phyloP scores from a whole-genome alignment of 1,140 invertebrate species.

The Lepidurus apus region DNA sequence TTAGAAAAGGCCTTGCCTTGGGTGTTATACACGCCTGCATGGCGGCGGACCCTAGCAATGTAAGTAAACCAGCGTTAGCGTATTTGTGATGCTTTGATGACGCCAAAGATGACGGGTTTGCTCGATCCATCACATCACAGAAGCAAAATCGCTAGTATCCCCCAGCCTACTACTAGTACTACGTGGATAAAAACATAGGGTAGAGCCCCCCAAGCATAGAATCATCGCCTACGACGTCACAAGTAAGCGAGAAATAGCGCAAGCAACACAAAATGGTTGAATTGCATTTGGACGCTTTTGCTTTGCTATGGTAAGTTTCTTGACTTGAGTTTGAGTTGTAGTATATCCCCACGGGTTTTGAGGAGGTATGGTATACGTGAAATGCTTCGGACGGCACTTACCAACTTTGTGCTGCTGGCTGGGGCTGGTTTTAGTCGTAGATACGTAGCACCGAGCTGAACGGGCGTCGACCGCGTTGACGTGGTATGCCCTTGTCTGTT shows the following conservation, averaged over 20 bases:
- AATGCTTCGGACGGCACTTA: constrained; percentile 18
- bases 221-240: neutral
- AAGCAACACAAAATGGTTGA: neutral
- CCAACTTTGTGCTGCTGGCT: constrained; percentile 21
- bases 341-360: constrained; percentile 3
- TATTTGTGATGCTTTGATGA: neutral
- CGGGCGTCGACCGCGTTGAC: constrained; percentile 19
- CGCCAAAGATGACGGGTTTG: constrained; percentile 7
- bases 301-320: neutral
- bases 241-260: neutral
- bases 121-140: neutral
- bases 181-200: neutral
- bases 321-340: constrained; percentile 7
- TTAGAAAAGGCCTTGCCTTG: neutral
- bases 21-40: neutral
- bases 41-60: neutral
- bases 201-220: neutral
- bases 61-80: neutral
- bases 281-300: neutral
- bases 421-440: constrained; percentile 8
- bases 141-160: neutral
- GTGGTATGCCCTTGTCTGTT: constrained; percentile 21
- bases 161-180: neutral
- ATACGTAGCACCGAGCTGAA: constrained; percentile 21
- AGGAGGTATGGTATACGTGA: neutral